Base-by-base conservation (phyloP, 2,113 vertebrate genomes). In the Spea multiplicata region DNA sequence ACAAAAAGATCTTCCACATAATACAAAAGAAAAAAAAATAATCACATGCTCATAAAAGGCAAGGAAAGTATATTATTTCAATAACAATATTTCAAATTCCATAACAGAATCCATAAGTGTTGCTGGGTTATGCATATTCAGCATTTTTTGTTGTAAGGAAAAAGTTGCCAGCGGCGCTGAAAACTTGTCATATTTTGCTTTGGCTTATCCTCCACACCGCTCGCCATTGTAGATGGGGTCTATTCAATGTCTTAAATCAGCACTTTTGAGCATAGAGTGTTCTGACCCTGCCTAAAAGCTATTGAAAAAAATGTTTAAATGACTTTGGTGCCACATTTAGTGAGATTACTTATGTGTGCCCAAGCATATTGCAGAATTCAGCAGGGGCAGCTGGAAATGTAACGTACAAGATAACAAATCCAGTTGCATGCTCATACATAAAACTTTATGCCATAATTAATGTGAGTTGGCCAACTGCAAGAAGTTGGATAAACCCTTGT, bases 171-270 rank as follows among this genome's bases (percentile, higher is more conserved):
- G 71, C 71, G 64, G 71, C 77, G 73, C 72, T 67, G 77, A 80
- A 73, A 80, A 73, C 71, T 73, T 80, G 72, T 59, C 57, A 66
- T 57, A 59, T 72, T 80, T 49, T 44, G 77, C 71, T 80, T 80
- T 80, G 77, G 62, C 46, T 80, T 71, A 73, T 80, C 71, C 65
- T 80, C 50, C 77, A 59, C 77, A n/a, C 62, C 67, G 64, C 71
- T 67, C 67, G 47, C 70, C 45, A 80, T 80, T 73, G 70, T 80
- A 59, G 71, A 80, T 44, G 69, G 70, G 71, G 50, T 73, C 71
- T 80, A 80, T 80, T 80, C 77, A 80, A 61, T 80, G 71, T 53
- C 71, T 80, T 73, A 80, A 80, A 73, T 80, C 77, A 80, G 77
- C 77, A 80, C 62, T 80, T 80, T 80, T 80, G 70, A 80, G 57